Evolutionary conservation across 2,113 vertebrate species (phyloP).

Genomic region (Collichthys lucidus): DNA sequence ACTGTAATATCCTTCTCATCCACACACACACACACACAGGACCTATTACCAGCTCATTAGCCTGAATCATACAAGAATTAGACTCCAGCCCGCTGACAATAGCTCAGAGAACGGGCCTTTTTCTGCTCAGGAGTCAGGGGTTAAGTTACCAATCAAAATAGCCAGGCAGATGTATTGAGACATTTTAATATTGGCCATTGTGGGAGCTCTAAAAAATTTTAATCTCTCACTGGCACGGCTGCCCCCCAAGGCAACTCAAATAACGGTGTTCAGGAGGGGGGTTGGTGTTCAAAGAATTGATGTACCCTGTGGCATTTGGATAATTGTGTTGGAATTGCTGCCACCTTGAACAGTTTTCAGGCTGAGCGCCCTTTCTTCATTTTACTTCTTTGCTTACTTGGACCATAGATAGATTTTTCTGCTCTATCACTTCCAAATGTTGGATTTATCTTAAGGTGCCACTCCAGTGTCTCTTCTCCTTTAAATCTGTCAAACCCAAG

Average conservation of each 20-base stretch:
- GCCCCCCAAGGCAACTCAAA: slow-evolving; percentile 97
- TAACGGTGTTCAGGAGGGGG: slow-evolving; percentile 88
- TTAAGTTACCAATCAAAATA: slow-evolving; percentile 99
- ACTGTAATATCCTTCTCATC: slow-evolving; percentile 95
- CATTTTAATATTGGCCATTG: slow-evolving; percentile 99
- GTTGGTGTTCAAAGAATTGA: slow-evolving; percentile 81
- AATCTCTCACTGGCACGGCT: slow-evolving; percentile 92
- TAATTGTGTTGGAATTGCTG: slow-evolving; percentile 81
- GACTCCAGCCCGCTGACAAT: slow-evolving; percentile 94
- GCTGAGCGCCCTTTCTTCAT: slow-evolving; percentile 42
- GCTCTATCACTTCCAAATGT: neutral
- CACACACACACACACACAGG: slow-evolving; percentile 84
- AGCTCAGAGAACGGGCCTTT: slow-evolving; percentile 88
- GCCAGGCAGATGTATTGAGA: slow-evolving; percentile 95
- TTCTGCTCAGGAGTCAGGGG: slow-evolving; percentile 98
- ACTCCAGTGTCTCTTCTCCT: neutral
- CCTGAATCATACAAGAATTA: slow-evolving; percentile 98
- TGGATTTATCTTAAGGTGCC: slow-evolving; percentile 23
- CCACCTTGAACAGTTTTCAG: slow-evolving; percentile 69
- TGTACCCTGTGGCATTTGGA: slow-evolving; percentile 77
- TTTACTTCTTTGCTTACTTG: slow-evolving; percentile 42
- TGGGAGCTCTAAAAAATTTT: slow-evolving; percentile 96
- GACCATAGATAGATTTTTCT: slow-evolving; percentile 1
- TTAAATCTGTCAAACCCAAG: neutral
- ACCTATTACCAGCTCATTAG: slow-evolving; percentile 94